These are phyloP conservation scores for Motacilla alba DNA, from an alignment of 2,113 vertebrate species.

Conservation along the genomic window DNA sequence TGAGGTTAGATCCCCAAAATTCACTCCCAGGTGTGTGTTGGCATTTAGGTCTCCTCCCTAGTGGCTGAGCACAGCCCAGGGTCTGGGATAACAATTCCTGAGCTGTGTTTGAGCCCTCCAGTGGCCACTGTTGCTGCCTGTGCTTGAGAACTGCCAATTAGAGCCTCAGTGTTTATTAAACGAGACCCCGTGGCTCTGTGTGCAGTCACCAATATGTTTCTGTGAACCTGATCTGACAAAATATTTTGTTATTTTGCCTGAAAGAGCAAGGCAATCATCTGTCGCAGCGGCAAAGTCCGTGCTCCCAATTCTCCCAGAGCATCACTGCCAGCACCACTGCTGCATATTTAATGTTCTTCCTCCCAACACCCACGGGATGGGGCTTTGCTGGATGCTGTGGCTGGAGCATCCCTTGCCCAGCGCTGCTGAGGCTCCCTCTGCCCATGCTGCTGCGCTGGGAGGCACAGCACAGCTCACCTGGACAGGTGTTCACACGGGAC, in stretches of 20 bases:
- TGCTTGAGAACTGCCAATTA: background rate
- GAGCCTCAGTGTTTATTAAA: background rate
- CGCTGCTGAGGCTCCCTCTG: background rate
- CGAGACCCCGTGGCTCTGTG: background rate
- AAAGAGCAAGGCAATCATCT: background rate
- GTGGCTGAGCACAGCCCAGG: background rate
- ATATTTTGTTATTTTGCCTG: background rate
- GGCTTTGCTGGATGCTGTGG: background rate
- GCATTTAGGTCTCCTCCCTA: background rate
- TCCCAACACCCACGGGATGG: accelerated
- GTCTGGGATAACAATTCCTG: background rate
- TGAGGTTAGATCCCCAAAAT: background rate
- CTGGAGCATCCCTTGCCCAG: background rate
- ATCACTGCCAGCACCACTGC: background rate
- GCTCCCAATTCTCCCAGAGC: background rate
- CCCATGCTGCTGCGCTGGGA: background rate
- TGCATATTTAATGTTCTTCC: background rate
- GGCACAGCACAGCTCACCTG: accelerated
- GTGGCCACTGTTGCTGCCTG: background rate
- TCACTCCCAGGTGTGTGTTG: background rate
- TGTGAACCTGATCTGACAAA: background rate
- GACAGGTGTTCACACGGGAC: accelerated
- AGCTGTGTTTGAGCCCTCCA: background rate
- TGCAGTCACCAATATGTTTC: background rate
- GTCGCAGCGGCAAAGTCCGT: background rate